Evolutionary conservation across 2,888 invertebrate species (phyloP).

Genomic region (Erebia epiphron): DNA sequence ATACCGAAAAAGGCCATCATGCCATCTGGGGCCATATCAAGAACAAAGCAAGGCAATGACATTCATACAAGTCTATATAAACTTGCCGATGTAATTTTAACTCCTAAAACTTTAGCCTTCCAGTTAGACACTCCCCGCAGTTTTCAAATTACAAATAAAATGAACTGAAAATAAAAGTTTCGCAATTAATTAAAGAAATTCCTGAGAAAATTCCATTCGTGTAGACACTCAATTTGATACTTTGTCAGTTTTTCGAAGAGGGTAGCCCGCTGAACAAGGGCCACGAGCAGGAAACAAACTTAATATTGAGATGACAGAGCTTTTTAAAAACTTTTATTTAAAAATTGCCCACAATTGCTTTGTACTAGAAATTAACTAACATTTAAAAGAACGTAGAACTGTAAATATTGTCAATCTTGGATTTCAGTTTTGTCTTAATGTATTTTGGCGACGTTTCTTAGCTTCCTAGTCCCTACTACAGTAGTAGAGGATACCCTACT

Average conservation of each 20-base stretch:
- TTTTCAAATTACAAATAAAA: not conserved
- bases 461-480: too few relatives aligned
- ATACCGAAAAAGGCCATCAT: too few relatives aligned
- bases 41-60: too few relatives aligned
- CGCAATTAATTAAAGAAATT: constrained; percentile 19
- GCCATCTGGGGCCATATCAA: too few relatives aligned
- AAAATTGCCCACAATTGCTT: constrained; percentile 9
- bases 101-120: not conserved
- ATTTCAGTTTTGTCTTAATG: too few relatives aligned
- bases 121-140: not conserved
- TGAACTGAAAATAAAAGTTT: constrained; percentile 19
- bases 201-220: not conserved
- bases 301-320: constrained; percentile 20
- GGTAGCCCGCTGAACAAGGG: constrained; percentile 26
- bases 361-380: not conserved
- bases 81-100: too few relatives aligned
- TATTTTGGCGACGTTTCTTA: too few relatives aligned
- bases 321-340: constrained; percentile 21
- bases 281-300: constrained; percentile 23
- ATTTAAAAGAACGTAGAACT: not conserved
- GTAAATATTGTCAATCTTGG: too few relatives aligned
- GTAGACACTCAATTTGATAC: constrained; percentile 35
- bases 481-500: too few relatives aligned
- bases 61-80: too few relatives aligned
- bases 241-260: constrained; percentile 40